Percentiles rank a stretch among this genome's conserved stretches.
Evolutionary conservation across 2,888 invertebrate genomes (phyloP).

Genomic region (Hypolimnas misippus): DNA sequence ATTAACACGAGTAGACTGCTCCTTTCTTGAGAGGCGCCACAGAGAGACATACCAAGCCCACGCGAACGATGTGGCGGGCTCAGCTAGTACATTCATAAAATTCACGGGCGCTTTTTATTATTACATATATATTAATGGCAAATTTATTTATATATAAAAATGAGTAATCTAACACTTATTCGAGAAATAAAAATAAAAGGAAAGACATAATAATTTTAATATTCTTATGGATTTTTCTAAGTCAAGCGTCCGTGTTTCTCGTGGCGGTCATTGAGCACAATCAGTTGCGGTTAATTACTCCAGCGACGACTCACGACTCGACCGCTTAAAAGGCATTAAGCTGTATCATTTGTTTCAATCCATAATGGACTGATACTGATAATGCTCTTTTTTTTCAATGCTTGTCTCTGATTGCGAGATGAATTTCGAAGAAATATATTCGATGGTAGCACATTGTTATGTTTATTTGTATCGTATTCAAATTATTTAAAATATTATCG

Average conservation of each 20-base stretch:
- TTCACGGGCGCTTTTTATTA: too few species aligned
- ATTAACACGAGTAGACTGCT: too few species aligned
- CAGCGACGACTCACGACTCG: conserved; percentile 76
- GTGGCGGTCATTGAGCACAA: conserved; percentile 61
- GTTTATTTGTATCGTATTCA: not conserved
- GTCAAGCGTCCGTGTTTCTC: conserved; percentile 25
- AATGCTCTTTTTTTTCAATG: conserved; percentile 38
- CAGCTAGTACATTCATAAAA: too few species aligned
- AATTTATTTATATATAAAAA: too few species aligned
- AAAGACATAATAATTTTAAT: too few species aligned
- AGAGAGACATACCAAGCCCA: too few species aligned
- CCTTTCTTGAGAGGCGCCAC: too few species aligned
- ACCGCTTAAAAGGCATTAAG: conserved; percentile 79
- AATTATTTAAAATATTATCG: too few species aligned
- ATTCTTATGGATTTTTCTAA: conserved; percentile 13
- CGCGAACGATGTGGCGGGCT: too few species aligned
- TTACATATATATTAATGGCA: too few species aligned
- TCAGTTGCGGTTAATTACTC: conserved; percentile 74
- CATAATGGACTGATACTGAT: conserved; percentile 80
- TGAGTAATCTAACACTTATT: too few species aligned
- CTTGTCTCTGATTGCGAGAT: conserved; percentile 33
- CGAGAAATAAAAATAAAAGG: too few species aligned
- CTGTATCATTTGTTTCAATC: conserved; percentile 73
- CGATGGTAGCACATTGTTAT: not conserved
- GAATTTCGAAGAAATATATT: conserved; percentile 17